A percentile compares a stretch with the other conserved stretches of the same genome.
phyloP scores from a whole-genome alignment of 2,797 vertebrate species.

The Amblyraja radiata region DNA sequence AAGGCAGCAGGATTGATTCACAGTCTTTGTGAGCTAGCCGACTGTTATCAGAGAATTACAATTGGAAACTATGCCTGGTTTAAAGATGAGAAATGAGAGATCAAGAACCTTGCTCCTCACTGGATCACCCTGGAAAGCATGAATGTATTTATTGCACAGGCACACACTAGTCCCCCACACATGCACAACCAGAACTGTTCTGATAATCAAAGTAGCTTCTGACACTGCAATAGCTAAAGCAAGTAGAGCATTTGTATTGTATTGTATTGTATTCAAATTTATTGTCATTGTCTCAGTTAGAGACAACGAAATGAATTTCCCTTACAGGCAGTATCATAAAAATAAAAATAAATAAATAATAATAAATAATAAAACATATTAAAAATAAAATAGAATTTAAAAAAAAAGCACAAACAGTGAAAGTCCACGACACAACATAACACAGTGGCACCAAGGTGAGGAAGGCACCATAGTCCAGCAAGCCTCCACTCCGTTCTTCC shows the following conservation, averaged over 20 bases:
- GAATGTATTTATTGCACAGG: neutral
- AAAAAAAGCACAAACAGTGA: no score
- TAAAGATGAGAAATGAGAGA: neutral
- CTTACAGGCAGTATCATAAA: no score
- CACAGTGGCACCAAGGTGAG: no score
- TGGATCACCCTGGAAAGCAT: neutral
- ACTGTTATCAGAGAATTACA: neutral
- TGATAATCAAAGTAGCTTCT: neutral
- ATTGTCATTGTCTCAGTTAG: no score
- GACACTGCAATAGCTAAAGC: neutral
- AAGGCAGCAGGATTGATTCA: neutral
- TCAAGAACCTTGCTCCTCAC: neutral
- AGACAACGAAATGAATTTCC: no score
- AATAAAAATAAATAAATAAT: no score
- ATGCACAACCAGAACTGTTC: neutral
- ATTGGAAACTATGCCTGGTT: neutral
- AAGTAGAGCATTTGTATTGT: neutral
- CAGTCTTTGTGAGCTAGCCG: neutral
- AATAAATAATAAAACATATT: no score
- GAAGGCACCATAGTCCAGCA: no score
- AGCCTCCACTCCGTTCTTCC: no score
- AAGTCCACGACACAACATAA: no score
- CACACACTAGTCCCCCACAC: neutral
- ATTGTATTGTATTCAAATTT: no score
- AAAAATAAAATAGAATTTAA: no score